Base-by-base conservation (phyloP, 2,797 vertebrate genomes). In the Crocidura indochinensis region DNA sequence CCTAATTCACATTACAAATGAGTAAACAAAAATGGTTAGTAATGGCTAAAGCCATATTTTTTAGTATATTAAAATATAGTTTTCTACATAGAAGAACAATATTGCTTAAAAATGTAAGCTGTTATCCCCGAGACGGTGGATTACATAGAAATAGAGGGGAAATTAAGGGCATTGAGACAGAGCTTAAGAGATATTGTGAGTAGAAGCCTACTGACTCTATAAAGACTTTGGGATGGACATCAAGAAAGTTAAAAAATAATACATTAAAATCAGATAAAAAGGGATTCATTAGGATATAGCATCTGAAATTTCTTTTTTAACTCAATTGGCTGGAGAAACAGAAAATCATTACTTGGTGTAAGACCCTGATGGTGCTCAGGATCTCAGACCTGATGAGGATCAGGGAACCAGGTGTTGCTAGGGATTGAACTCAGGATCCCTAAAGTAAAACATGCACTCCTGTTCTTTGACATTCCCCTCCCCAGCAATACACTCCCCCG, bases 71-170 rank as follows among this genome's bases (percentile, higher is more conserved):
- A 26, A 20, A 65, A 27, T 26, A 15, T 20, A 12, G 24, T 46
- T 72, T 29, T 22, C 27, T 44, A 29, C 49, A 27, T 71, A 7
- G 17, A 80, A 78, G n/a, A 22, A 79, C 87, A 17, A 24, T 51
- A 20, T 0, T 76, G 29, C 38, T 79, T 26, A n/a, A n/a, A 11
- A 26, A 12, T 24, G 11, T n/a, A 5, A 9, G 11, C 1, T 17
- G 14, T 65, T 68, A 24, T 10, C 12, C 46, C 8, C 15, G 24
- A 11, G 12, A 27, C 0, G 0, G 64, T 15, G n/a, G 0, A 0
- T 22, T 8, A 14, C 6, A 64, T 1, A 8, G 17, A 51, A 15
- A 9, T 0, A 10, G 11, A 4, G 14, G 31, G 0, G 7, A 1
- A 1, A 0, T 12, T 72, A 22, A 24, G 44, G 31, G 6, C 1